Percentiles rank a stretch among this genome's conserved stretches.
phyloP scores from a whole-genome alignment of 37 sponge, comb jelly and placozoan species.

The Aplysina aerophoba region DNA sequence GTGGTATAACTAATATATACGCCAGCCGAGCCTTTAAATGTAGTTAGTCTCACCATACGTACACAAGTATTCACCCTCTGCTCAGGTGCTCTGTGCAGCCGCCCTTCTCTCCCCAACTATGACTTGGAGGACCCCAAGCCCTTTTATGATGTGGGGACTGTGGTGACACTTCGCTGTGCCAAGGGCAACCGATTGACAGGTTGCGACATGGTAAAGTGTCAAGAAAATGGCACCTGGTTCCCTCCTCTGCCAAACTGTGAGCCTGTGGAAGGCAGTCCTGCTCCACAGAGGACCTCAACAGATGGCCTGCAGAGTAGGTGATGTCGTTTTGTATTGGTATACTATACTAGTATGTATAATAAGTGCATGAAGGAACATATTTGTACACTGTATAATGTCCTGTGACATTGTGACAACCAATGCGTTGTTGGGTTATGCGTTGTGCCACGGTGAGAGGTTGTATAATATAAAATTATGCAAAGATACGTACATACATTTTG shows the following conservation, averaged over 20 bases:
- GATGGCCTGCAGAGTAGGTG: too few relatives aligned
- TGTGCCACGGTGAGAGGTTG: too few relatives aligned
- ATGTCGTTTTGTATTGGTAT: too few relatives aligned
- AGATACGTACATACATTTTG: too few relatives aligned
- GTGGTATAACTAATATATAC: not conserved
- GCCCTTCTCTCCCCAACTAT: not conserved
- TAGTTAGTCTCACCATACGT: not conserved
- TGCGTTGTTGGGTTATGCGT: too few relatives aligned
- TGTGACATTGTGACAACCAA: too few relatives aligned
- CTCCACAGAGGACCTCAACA: not conserved
- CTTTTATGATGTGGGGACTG: not conserved
- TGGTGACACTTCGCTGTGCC: not conserved
- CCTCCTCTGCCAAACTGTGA: not conserved
- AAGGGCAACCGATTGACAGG: not conserved
- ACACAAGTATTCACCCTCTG: not conserved
- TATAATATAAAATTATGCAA: too few relatives aligned
- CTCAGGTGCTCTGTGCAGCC: not conserved
- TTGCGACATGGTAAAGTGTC: not conserved
- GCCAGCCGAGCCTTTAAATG: not conserved
- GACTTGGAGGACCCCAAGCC: not conserved
- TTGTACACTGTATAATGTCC: too few relatives aligned
- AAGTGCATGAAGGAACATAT: too few relatives aligned
- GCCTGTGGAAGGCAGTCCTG: not conserved
- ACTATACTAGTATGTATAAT: too few relatives aligned
- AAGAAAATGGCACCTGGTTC: constrained; percentile 1